phyloP scores from a whole-genome alignment of 2,888 invertebrate genomes.

The Chironomus tentans region DNA sequence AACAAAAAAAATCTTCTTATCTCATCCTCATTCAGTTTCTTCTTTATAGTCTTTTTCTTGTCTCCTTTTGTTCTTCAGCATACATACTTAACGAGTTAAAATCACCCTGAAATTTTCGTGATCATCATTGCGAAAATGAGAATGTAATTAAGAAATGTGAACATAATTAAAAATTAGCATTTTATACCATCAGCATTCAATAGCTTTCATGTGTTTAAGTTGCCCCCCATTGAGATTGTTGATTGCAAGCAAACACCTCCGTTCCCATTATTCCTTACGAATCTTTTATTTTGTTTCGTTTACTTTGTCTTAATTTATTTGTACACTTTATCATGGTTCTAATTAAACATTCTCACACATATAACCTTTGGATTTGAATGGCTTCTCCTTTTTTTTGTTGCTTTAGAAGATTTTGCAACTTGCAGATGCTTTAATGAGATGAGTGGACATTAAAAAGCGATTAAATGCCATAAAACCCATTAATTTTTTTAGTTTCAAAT shows the following conservation, averaged over 20 bases:
- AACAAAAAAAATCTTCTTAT: not conserved
- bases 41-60: not conserved
- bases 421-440: not conserved
- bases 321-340: not conserved
- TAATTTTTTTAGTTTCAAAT: not conserved
- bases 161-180: conserved; percentile 24
- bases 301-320: too few relatives aligned
- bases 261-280: not conserved
- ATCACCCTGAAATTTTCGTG: not conserved
- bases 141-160: not conserved
- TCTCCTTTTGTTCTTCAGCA: not conserved
- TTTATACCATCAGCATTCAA: not conserved
- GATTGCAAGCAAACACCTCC: not conserved
- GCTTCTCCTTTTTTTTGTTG: too few relatives aligned
- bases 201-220: not conserved
- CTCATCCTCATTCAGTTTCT: not conserved
- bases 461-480: not conserved
- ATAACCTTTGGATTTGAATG: too few relatives aligned
- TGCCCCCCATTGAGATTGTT: not conserved
- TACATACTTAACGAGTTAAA: not conserved
- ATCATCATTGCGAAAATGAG: not conserved
- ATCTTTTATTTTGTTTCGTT: too few relatives aligned
- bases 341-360: not conserved
- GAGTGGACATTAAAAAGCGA: not conserved
- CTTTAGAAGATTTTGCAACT: too few relatives aligned